Conservation (phyloP, 1,140 invertebrate species). For the Ceratina calcarata region DNA sequence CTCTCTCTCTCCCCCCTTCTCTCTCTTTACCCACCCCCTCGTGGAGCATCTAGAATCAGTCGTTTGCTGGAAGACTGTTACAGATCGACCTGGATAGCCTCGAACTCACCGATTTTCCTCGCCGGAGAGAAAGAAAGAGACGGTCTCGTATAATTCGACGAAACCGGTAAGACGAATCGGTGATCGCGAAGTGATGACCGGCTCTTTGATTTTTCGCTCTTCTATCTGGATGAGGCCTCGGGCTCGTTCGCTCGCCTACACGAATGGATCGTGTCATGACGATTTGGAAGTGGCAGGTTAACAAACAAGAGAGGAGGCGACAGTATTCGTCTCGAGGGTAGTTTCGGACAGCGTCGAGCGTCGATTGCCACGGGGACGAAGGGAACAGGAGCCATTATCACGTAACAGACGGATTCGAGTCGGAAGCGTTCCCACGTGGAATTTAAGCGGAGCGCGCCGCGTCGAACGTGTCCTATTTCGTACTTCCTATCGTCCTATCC, state of each 20-base stretch:
- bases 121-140: neutral
- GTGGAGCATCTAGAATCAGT: slow-evolving; percentile 5
- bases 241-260: slow-evolving; percentile 11
- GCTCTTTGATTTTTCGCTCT: slow-evolving; percentile 57
- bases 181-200: slow-evolving; percentile 76
- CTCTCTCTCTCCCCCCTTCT: slow-evolving; percentile 29
- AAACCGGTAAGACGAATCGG: slow-evolving; percentile 74
- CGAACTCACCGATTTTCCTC: slow-evolving; percentile 33
- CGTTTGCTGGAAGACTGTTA: slow-evolving; percentile 36
- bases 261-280: neutral
- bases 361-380: slow-evolving; percentile 49
- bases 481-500: neutral
- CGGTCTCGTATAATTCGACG: slow-evolving; percentile 69
- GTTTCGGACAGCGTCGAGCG: slow-evolving; percentile 29
- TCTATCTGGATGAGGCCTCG: slow-evolving; percentile 13
- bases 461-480: slow-evolving; percentile 28
- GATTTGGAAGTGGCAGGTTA: neutral
- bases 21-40: neutral
- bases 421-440: slow-evolving; percentile 54
- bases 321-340: slow-evolving; percentile 24
- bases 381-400: slow-evolving; percentile 58
- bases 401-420: slow-evolving; percentile 64
- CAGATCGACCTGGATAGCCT: slow-evolving; percentile 51
- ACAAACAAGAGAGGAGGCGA: slow-evolving; percentile 3
- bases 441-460: slow-evolving; percentile 45